Evolutionary conservation across 1,140 invertebrate species (phyloP).

Genomic region (Sogatella furcifera): DNA sequence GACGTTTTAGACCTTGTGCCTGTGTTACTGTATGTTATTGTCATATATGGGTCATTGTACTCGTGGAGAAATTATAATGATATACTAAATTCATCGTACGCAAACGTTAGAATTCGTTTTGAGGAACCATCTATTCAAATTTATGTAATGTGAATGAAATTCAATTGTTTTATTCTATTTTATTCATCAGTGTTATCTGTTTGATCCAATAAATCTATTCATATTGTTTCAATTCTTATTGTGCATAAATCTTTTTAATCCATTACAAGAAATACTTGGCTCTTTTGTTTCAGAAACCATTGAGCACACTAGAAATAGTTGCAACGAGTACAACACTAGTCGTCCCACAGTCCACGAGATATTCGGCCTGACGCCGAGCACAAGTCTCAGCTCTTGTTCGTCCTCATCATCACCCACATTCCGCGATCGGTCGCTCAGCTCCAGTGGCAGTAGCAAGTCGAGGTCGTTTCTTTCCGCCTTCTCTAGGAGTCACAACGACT

Average conservation of each 20-base stretch:
- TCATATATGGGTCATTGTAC: too few species aligned
- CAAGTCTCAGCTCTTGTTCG: slow-evolving; percentile 36
- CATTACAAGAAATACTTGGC: too few species aligned
- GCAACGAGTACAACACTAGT: slow-evolving; percentile 26
- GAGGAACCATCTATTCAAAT: too few species aligned
- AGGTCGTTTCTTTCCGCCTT: slow-evolving; percentile 34
- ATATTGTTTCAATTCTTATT: not conserved
- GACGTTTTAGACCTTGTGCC: too few species aligned
- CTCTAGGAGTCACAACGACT: slow-evolving; percentile 32
- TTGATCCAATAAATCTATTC: not conserved
- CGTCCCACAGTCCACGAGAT: slow-evolving; percentile 38
- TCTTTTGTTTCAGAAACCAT: slow-evolving; percentile 30
- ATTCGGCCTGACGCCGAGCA: slow-evolving; percentile 37
- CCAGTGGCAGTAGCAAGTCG: slow-evolving; percentile 27
- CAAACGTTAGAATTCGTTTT: too few species aligned
- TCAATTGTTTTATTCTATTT: too few species aligned
- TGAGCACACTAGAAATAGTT: slow-evolving; percentile 20
- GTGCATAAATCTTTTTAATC: not conserved
- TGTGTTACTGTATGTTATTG: too few species aligned
- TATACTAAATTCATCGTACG: too few species aligned
- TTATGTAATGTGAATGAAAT: too few species aligned
- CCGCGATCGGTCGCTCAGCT: slow-evolving; percentile 34
- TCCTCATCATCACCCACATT: slow-evolving; percentile 35
- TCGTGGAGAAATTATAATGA: too few species aligned
- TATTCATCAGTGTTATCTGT: too few species aligned